Evolutionary conservation across 2,113 vertebrate species (phyloP).

Genomic region (Panthera tigris): DNA sequence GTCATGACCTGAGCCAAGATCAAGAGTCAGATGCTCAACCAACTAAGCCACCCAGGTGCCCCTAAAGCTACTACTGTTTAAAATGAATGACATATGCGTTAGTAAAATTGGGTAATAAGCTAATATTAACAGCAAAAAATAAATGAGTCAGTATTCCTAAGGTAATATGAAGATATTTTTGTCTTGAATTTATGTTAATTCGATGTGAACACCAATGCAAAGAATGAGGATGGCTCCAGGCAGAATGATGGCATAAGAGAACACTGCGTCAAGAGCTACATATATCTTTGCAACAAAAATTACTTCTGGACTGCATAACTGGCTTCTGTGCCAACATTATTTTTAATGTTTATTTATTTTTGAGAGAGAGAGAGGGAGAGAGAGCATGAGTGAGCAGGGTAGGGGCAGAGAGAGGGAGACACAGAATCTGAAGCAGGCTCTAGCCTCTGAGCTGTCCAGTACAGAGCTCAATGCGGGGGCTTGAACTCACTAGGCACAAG

Average conservation of each 20-base stretch:
- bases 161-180: constrained; percentile 33
- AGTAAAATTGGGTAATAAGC: constrained; percentile 51
- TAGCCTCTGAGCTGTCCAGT: no score
- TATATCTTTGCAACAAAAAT: neutral
- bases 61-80: neutral
- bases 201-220: neutral
- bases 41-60: no score
- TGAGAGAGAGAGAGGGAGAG: no score
- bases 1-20: no score
- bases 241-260: neutral
- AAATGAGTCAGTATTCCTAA: constrained; percentile 58
- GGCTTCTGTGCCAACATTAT: neutral
- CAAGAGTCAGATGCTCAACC: no score
- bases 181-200: constrained; percentile 48
- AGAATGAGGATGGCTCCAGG: constrained; percentile 55
- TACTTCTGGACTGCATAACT: neutral
- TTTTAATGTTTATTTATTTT: no score
- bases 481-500: no score
- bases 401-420: no score
- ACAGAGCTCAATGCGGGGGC: no score
- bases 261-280: neutral
- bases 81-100: neutral
- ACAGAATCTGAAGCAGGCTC: no score
- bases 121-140: constrained; percentile 19
- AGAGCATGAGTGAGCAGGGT: no score